Evolutionary conservation across 2,113 vertebrate species (phyloP).

Genomic region (Colius striatus): DNA sequence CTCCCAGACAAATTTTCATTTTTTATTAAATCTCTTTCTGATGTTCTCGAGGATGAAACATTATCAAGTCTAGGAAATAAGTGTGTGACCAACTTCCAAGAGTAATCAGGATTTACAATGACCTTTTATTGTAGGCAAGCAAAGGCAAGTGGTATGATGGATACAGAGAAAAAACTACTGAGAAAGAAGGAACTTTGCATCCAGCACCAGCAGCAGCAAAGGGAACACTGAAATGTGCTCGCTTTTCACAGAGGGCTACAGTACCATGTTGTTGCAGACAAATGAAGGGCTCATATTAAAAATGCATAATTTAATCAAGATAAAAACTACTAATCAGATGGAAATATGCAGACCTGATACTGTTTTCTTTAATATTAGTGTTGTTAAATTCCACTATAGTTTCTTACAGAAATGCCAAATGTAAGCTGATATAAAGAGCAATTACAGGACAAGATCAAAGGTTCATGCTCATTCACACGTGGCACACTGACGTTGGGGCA

Average conservation of each 20-base stretch:
- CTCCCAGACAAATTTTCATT: not conserved
- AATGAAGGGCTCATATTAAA: slow-evolving; percentile 67
- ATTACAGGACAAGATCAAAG: slow-evolving; percentile 50
- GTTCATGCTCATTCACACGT: not conserved
- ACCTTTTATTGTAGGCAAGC: slow-evolving; percentile 48
- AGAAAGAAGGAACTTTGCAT: slow-evolving; percentile 45
- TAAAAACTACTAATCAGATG: slow-evolving; percentile 67
- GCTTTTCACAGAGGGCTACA: not conserved
- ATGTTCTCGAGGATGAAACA: not conserved
- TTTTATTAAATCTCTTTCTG: slow-evolving; percentile 22
- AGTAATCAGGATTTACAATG: slow-evolving; percentile 37
- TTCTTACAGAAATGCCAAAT: slow-evolving; percentile 48
- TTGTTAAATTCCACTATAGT: slow-evolving; percentile 62
- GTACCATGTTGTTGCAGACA: slow-evolving; percentile 19
- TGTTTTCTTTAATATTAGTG: slow-evolving; percentile 57
- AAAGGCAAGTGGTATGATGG: not conserved
- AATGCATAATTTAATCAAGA: slow-evolving; percentile 77
- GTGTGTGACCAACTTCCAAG: not conserved
- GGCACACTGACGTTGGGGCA: not conserved
- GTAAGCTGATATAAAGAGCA: slow-evolving; percentile 63
- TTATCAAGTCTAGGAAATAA: slow-evolving; percentile 12
- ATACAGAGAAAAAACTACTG: not conserved
- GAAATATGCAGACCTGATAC: slow-evolving; percentile 65
- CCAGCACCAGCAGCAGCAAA: not conserved
- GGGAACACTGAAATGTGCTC: not conserved